Evolutionary conservation across 2,113 vertebrate genomes (phyloP).

Genomic region (Poecilia latipinna): DNA sequence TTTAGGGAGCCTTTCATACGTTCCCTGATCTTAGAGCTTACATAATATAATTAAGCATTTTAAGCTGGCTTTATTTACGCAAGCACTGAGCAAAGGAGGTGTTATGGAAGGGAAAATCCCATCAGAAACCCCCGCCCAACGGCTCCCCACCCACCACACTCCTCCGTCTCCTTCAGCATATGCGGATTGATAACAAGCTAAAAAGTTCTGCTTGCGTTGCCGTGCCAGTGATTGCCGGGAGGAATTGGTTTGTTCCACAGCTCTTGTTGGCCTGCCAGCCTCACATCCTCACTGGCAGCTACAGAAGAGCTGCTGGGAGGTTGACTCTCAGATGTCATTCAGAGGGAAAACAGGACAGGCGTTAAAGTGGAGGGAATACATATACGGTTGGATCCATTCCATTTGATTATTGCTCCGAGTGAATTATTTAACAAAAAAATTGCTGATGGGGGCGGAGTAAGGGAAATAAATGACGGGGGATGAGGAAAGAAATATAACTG

Average conservation of each 20-base stretch:
- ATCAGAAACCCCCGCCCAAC: conserved; percentile 42
- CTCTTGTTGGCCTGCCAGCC: conserved; percentile 37
- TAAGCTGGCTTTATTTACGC: conserved; percentile 71
- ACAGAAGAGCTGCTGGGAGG: conserved; percentile 21
- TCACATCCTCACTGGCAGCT: conserved; percentile 34
- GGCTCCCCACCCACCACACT: conserved; percentile 28
- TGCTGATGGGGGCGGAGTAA: conserved; percentile 38
- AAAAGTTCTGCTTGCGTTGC: conserved; percentile 24
- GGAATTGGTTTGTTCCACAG: conserved; percentile 65
- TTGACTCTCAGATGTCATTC: conserved; percentile 42
- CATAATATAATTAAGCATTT: conserved; percentile 80
- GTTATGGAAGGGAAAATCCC: conserved; percentile 42
- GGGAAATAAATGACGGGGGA: conserved; percentile 41
- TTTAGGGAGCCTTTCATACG: conserved; percentile 60
- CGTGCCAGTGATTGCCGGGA: conserved; percentile 43
- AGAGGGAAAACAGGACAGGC: conserved; percentile 36
- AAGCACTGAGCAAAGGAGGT: conserved; percentile 55
- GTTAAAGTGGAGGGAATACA: conserved; percentile 48
- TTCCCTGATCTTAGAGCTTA: conserved; percentile 76
- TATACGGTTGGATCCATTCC: conserved; percentile 48
- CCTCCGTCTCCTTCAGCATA: conserved; percentile 45
- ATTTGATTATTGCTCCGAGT: conserved; percentile 61
- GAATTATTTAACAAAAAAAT: conserved; percentile 67
- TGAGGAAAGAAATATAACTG: conserved; percentile 57
- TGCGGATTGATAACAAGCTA: conserved; percentile 51